A percentile compares a stretch with the other conserved stretches of the same genome.
These are phyloP conservation scores for Pogonomyrmex californicus DNA, from an alignment of 1,140 invertebrate genomes.

Conservation along the genomic window DNA sequence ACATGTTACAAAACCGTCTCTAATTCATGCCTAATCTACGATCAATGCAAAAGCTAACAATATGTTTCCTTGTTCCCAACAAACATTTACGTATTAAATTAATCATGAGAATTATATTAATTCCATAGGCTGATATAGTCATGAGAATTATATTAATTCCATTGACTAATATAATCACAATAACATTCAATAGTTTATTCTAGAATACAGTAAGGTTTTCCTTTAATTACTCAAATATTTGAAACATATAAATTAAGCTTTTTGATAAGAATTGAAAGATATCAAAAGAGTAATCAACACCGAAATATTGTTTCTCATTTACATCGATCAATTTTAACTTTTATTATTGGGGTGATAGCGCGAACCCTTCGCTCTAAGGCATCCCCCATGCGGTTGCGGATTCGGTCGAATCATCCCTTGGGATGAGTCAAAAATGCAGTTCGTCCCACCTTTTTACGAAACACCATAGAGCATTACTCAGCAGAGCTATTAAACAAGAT, in stretches of 20 bases:
- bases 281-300: slow-evolving; percentile 31
- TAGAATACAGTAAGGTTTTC: background rate
- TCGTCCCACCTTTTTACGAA: slow-evolving; percentile 49
- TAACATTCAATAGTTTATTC: slow-evolving; percentile 6
- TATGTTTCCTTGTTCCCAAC: background rate
- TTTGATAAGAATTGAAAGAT: background rate
- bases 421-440: slow-evolving; percentile 70
- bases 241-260: background rate
- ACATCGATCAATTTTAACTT: slow-evolving; percentile 75
- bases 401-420: slow-evolving; percentile 77
- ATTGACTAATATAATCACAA: background rate
- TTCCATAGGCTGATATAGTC: background rate
- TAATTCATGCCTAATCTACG: background rate
- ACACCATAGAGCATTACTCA: slow-evolving; percentile 62
- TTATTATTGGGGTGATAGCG: slow-evolving; percentile 60
- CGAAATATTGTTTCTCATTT: slow-evolving; percentile 44
- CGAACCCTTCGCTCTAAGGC: slow-evolving; percentile 33
- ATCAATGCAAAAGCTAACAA: background rate
- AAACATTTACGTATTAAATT: slow-evolving; percentile 1
- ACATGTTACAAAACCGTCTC: background rate
- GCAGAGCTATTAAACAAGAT: slow-evolving; percentile 78
- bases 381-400: slow-evolving; percentile 61
- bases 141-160: background rate
- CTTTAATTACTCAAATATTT: background rate
- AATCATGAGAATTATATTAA: slow-evolving; percentile 1